Evolutionary conservation across 2,797 vertebrate genomes (phyloP).

Genomic region (Pangasius sanitwongsei): DNA sequence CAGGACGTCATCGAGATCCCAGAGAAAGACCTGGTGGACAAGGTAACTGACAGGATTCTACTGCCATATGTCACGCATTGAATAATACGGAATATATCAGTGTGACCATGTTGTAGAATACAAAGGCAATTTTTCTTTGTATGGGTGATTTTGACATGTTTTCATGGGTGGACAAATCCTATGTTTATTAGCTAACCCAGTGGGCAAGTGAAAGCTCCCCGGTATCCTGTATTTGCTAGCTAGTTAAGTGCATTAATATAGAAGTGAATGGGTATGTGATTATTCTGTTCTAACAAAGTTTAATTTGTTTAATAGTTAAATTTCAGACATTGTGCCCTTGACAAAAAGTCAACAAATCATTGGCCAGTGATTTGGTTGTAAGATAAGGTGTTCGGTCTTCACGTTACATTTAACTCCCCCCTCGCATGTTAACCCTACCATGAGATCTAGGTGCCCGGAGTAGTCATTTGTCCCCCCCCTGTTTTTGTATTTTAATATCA

Average conservation of each 20-base stretch:
- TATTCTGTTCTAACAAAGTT: neutral
- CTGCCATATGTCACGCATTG: neutral
- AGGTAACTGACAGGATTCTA: conserved; percentile 74
- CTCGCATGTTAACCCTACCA: neutral
- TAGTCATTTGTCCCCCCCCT: neutral
- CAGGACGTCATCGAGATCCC: conserved; percentile 88
- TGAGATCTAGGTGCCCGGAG: neutral
- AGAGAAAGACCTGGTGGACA: conserved; percentile 93
- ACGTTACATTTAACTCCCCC: too few relatives aligned
- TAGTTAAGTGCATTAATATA: neutral
- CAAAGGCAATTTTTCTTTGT: neutral
- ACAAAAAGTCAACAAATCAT: neutral
- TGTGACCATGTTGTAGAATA: neutral
- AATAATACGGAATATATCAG: neutral
- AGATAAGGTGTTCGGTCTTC: neutral
- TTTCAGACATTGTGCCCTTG: neutral
- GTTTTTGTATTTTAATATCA: neutral
- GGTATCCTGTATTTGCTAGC: neutral
- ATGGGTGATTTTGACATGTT: neutral
- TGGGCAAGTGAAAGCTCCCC: neutral
- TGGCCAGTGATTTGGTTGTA: neutral
- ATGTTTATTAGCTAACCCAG: neutral
- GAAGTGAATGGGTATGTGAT: neutral
- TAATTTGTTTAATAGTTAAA: too few relatives aligned
- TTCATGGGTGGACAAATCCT: neutral